Percentiles rank a stretch among this genome's conserved stretches.
Conservation (phyloP, 2,888 invertebrate genomes). For the Rhaphigaster nebulosa region DNA sequence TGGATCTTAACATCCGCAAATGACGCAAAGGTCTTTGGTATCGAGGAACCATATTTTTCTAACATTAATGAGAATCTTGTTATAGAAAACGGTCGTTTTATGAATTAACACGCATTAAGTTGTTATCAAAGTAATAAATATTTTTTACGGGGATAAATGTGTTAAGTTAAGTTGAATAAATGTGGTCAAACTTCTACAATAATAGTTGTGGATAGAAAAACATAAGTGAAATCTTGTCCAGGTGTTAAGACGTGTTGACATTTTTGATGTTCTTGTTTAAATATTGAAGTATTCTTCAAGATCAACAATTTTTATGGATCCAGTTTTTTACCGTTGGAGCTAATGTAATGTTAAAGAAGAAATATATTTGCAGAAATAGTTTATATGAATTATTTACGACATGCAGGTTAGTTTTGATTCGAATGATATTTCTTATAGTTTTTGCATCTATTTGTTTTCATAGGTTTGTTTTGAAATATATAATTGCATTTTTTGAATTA, state of each 20-base stretch:
- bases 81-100: slow-evolving; percentile 51
- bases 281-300: slow-evolving; percentile 36
- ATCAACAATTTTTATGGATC: slow-evolving; percentile 58
- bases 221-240: slow-evolving; percentile 63
- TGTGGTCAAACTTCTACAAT: slow-evolving; percentile 32
- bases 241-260: slow-evolving; percentile 64
- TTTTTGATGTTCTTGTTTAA: slow-evolving; percentile 54
- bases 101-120: slow-evolving; percentile 46
- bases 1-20: slow-evolving; percentile 66
- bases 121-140: not conserved
- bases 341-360: slow-evolving; percentile 64
- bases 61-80: slow-evolving; percentile 65
- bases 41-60: slow-evolving; percentile 66
- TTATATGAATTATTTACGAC: slow-evolving; percentile 67
- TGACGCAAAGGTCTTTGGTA: slow-evolving; percentile 66
- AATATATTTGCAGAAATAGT: slow-evolving; percentile 60
- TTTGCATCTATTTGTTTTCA: not conserved
- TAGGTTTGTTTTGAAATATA: not conserved
- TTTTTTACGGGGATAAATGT: slow-evolving; percentile 48
- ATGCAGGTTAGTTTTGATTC: slow-evolving; percentile 66
- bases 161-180: slow-evolving; percentile 15
- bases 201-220: slow-evolving; percentile 59
- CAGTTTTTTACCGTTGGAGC: slow-evolving; percentile 52
- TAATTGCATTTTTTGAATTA: not conserved
- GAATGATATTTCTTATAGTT: not conserved